Conservation (phyloP, 2,797 vertebrate species). For the Hypotaenidia okinawae region DNA sequence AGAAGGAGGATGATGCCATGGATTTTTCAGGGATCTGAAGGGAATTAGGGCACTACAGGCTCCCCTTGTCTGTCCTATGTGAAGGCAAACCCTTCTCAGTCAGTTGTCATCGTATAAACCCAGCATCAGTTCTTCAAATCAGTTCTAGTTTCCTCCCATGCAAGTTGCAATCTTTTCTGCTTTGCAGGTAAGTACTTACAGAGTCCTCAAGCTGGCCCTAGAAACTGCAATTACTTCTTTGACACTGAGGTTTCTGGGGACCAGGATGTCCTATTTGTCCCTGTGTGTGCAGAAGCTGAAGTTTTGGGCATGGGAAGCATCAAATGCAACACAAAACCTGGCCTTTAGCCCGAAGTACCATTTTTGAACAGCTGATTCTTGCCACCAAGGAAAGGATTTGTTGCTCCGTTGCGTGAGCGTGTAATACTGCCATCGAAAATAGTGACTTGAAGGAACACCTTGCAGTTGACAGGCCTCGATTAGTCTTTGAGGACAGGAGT, state of each 20-base stretch:
- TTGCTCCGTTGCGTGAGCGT: neutral
- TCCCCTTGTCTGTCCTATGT: neutral
- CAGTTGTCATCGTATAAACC: neutral
- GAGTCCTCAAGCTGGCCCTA: neutral
- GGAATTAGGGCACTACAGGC: neutral
- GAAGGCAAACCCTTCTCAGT: neutral
- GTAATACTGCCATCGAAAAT: neutral
- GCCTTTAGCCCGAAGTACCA: neutral
- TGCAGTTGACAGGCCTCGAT: neutral
- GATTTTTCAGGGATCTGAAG: neutral
- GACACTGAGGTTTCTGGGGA: neutral
- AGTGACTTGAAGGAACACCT: neutral
- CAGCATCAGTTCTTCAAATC: neutral
- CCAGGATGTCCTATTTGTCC: neutral
- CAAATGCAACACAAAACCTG: neutral
- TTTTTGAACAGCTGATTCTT: neutral
- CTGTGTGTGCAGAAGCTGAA: neutral
- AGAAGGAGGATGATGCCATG: neutral
- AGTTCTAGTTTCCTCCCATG: neutral
- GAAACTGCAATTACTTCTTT: neutral
- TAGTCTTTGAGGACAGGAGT: conserved; percentile 14
- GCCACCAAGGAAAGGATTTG: neutral
- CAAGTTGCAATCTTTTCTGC: neutral
- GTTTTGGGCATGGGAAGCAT: rapidly evolving
- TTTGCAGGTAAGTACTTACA: neutral